Evolutionary conservation across 2,113 vertebrate genomes (phyloP).

Genomic region (Hippopotamus amphibius): DNA sequence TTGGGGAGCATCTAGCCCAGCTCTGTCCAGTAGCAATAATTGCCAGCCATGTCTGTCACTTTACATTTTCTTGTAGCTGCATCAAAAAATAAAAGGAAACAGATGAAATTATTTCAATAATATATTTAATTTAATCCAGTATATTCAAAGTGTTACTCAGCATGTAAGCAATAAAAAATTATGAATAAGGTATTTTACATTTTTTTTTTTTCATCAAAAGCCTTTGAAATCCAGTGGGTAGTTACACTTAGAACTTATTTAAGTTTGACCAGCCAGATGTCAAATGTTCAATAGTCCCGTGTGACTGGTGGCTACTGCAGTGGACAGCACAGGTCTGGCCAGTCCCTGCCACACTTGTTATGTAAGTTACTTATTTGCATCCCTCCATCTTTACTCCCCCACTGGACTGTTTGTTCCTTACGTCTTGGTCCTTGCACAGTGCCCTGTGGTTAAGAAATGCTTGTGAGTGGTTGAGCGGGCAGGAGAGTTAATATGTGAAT

Average conservation of each 20-base stretch:
- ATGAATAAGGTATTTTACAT: not conserved
- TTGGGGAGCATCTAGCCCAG: not conserved
- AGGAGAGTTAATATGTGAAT: not conserved
- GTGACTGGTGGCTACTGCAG: not conserved
- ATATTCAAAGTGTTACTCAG: slow-evolving; percentile 19
- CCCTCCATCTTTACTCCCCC: not conserved
- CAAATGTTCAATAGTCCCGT: not conserved
- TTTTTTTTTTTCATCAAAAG: not conserved
- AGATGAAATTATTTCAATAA: slow-evolving; percentile 6
- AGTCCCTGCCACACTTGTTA: not conserved
- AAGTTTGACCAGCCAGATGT: not conserved
- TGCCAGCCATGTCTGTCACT: not conserved
- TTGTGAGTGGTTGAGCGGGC: not conserved
- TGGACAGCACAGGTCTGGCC: not conserved
- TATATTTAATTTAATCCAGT: not conserved
- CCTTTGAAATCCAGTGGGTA: not conserved
- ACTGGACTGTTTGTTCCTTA: not conserved
- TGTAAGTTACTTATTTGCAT: not conserved
- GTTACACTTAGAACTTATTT: not conserved
- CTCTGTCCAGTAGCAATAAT: not conserved
- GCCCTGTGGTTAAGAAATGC: not conserved
- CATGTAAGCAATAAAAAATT: not conserved
- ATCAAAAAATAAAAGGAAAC: slow-evolving; percentile 9
- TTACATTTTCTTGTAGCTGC: not conserved
- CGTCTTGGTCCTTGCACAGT: not conserved